A percentile compares a stretch with the other conserved stretches of the same genome.
These are phyloP conservation scores for Brachionus calyciflorus DNA, from an alignment of 1,140 invertebrate genomes.

Conservation along the genomic window DNA sequence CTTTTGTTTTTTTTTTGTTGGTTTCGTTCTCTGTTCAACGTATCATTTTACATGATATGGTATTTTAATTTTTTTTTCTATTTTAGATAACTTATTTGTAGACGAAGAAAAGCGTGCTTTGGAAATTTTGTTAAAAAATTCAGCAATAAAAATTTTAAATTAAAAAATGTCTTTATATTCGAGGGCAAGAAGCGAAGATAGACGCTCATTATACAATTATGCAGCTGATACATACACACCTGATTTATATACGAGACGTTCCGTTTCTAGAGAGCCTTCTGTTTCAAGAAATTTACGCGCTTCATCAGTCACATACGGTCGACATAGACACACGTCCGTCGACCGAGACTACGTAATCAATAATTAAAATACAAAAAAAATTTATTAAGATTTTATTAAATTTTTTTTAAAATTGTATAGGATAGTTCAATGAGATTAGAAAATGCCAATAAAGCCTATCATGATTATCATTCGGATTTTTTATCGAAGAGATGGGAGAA, in stretches of 20 bases:
- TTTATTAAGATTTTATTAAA: neutral
- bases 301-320: neutral
- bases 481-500: conserved; percentile 46
- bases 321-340: neutral
- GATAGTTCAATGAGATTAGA: conserved; percentile 13
- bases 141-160: no score
- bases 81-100: no score
- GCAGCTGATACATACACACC: conserved; percentile 2
- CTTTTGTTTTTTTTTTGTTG: no score
- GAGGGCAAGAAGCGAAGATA: conserved; percentile 16
- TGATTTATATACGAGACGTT: neutral
- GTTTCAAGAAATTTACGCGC: neutral
- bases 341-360: conserved; percentile 9
- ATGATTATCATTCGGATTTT: conserved; percentile 32
- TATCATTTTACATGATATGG: no score
- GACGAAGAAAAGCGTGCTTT: no score
- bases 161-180: conserved; percentile 26
- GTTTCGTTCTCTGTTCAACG: no score
- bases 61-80: no score
- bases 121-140: no score
- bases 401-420: conserved; percentile 26
- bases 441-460: conserved; percentile 37
- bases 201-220: conserved; percentile 15
- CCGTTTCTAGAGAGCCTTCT: conserved; percentile 22
- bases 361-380: neutral